These are phyloP conservation scores for Gastrophysa polygoni DNA, from an alignment of 2,888 invertebrate genomes.

Conservation along the genomic window DNA sequence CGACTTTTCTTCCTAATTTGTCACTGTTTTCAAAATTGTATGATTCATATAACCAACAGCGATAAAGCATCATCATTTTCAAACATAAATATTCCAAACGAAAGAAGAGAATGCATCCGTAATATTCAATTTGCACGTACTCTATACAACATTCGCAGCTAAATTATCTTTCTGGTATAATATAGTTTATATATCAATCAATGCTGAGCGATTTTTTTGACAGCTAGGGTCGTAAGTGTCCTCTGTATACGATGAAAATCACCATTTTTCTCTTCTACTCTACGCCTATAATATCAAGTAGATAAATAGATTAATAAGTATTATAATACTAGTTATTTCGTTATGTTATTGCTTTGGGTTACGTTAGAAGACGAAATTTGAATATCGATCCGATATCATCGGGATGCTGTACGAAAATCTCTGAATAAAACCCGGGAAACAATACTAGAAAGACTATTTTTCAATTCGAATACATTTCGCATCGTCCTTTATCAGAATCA, in stretches of 20 bases:
- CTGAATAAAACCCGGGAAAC: too few relatives aligned
- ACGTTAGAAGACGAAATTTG: constrained; percentile 59
- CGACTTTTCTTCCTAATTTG: not conserved
- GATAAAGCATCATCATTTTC: constrained; percentile 48
- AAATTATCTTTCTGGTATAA: constrained; percentile 49
- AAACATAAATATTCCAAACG: constrained; percentile 51
- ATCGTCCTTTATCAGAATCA: too few relatives aligned
- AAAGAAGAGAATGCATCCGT: constrained; percentile 52
- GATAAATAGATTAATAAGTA: constrained; percentile 52
- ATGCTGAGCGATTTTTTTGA: constrained; percentile 57
- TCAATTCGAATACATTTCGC: too few relatives aligned
- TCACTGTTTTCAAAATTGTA: constrained; percentile 3
- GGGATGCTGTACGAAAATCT: too few relatives aligned
- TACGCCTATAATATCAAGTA: constrained; percentile 52
- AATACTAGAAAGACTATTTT: too few relatives aligned
- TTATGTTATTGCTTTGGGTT: constrained; percentile 61
- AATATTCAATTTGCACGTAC: constrained; percentile 52
- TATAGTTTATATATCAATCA: constrained; percentile 48
- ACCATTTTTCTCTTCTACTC: constrained; percentile 44
- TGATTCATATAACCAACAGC: constrained; percentile 50
- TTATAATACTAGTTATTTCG: constrained; percentile 56
- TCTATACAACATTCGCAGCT: constrained; percentile 57
- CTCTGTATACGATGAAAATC: constrained; percentile 47
- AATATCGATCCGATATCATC: constrained; percentile 42
- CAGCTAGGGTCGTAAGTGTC: constrained; percentile 58